Evolutionary conservation across 2,113 vertebrate genomes (phyloP).

Genomic region (Turnix velox): DNA sequence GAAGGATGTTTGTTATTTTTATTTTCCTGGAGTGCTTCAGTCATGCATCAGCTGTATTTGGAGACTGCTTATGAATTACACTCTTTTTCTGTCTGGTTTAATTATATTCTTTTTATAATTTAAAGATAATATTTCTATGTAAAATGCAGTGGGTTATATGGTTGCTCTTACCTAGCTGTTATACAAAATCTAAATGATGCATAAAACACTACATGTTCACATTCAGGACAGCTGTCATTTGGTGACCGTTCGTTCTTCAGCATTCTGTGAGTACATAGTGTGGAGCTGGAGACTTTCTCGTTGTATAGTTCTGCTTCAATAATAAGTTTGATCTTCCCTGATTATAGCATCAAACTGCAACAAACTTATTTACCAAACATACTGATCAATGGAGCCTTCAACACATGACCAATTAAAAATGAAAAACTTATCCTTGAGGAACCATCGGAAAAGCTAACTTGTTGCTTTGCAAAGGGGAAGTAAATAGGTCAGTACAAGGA

Average conservation of each 20-base stretch:
- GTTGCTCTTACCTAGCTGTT: background rate
- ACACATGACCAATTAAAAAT: background rate
- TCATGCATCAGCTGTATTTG: background rate
- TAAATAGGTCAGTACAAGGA: background rate
- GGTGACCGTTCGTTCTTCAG: background rate
- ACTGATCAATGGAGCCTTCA: background rate
- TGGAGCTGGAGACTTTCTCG: background rate
- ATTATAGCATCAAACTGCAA: background rate
- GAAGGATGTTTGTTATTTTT: background rate
- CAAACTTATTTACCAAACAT: background rate
- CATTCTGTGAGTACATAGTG: background rate
- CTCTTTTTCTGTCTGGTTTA: background rate
- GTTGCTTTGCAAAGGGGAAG: background rate
- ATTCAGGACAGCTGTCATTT: background rate
- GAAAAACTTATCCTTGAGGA: background rate
- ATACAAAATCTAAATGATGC: background rate
- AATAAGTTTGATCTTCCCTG: background rate
- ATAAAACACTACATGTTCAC: background rate
- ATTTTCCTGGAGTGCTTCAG: background rate
- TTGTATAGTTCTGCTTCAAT: background rate
- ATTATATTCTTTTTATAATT: background rate
- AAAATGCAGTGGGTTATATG: background rate
- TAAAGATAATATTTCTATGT: background rate
- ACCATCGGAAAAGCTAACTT: background rate
- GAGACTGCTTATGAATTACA: background rate